Conservation (phyloP, 2,888 invertebrate genomes). For the Nymphalis c-album region DNA sequence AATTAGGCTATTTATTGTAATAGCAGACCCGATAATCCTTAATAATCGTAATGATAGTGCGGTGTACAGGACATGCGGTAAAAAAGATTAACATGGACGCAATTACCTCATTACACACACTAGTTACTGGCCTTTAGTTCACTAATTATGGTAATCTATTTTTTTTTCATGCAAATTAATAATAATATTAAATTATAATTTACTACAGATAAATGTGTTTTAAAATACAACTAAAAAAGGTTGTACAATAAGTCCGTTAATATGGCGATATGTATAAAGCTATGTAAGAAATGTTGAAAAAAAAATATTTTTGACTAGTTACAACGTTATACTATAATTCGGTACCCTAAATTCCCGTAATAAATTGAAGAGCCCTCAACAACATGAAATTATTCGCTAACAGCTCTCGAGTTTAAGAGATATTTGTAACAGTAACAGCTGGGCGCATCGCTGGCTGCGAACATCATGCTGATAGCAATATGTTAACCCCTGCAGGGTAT, state of each 20-base stretch:
- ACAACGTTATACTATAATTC: constrained; percentile 4
- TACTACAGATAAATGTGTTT: no score
- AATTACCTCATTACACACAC: constrained; percentile 3
- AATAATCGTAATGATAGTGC: constrained; percentile 53
- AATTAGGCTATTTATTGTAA: constrained; percentile 70
- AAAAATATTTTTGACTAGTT: no score
- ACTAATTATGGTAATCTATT: no score
- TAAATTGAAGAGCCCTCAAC: constrained; percentile 46
- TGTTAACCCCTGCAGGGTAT: constrained; percentile 42
- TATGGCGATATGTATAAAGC: no score
- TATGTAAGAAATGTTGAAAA: no score
- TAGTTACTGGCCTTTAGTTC: not conserved
- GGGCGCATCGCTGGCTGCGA: constrained; percentile 33
- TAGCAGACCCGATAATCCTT: constrained; percentile 51
- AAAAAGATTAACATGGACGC: constrained; percentile 30
- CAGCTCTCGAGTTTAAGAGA: constrained; percentile 30
- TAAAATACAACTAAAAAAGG: no score
- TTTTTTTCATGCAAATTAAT: not conserved
- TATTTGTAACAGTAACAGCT: constrained; percentile 41
- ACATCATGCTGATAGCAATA: constrained; percentile 37
- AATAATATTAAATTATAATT: no score
- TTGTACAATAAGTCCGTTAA: not conserved
- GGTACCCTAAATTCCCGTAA: constrained; percentile 38
- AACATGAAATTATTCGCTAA: constrained; percentile 44
- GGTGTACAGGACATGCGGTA: constrained; percentile 38